These are phyloP conservation scores for Pipistrellus nathusii DNA, from an alignment of 2,797 vertebrate genomes.

Conservation along the genomic window DNA sequence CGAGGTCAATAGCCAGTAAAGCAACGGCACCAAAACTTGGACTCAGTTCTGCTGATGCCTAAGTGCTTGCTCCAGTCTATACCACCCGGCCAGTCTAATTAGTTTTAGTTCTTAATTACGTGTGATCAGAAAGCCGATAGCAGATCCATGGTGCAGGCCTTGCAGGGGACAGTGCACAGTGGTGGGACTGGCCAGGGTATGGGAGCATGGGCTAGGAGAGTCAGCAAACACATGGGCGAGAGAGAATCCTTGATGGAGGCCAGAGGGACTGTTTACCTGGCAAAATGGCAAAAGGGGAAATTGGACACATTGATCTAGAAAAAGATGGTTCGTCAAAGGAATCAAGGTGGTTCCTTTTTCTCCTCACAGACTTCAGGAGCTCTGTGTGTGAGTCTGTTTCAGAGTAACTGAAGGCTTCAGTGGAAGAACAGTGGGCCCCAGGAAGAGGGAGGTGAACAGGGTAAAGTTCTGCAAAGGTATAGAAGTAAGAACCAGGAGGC, in stretches of 20 bases:
- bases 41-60: neutral
- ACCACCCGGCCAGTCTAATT: rapidly evolving
- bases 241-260: neutral
- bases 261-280: neutral
- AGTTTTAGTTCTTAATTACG: neutral
- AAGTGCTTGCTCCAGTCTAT: rapidly evolving
- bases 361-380: neutral
- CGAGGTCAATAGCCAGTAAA: neutral
- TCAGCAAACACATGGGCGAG: neutral
- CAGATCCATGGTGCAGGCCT: neutral
- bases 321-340: neutral
- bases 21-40: neutral
- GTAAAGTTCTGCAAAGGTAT: neutral
- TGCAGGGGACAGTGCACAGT: neutral
- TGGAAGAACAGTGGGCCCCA: neutral
- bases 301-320: neutral
- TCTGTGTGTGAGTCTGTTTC: neutral
- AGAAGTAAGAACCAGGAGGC: neutral
- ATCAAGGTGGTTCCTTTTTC: neutral
- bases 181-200: neutral
- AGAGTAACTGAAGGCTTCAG: neutral
- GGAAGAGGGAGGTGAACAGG: neutral
- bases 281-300: neutral
- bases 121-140: neutral
- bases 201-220: neutral